A percentile compares a stretch with the other conserved stretches of the same genome.
These are phyloP conservation scores for Eilema caniola DNA, from an alignment of 2,888 invertebrate genomes.

Conservation along the genomic window DNA sequence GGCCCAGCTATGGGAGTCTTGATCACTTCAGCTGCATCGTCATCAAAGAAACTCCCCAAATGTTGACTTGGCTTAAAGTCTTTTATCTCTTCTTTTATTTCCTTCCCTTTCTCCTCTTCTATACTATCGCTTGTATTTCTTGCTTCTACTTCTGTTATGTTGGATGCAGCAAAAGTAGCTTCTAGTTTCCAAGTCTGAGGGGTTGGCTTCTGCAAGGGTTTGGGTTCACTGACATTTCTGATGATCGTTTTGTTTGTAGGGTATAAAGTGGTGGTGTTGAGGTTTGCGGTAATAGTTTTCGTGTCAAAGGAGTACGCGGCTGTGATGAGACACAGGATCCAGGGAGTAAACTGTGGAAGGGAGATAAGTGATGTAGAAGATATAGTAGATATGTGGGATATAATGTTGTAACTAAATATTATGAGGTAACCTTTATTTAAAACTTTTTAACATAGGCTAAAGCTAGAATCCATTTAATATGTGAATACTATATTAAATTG, in stretches of 20 bases:
- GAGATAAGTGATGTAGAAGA: no score
- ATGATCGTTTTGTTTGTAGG: constrained; percentile 54
- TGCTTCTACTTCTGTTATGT: constrained; percentile 47
- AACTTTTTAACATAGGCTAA: no score
- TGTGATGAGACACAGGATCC: constrained; percentile 53
- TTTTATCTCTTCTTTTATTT: constrained; percentile 49
- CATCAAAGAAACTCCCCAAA: constrained; percentile 80
- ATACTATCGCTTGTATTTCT: constrained; percentile 42
- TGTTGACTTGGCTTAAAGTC: constrained; percentile 85
- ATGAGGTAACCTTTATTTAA: no score
- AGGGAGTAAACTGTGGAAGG: constrained; percentile 57
- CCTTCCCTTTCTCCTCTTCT: constrained; percentile 22
- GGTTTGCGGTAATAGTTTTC: constrained; percentile 53
- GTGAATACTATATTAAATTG: no score
- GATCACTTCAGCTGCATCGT: constrained; percentile 59
- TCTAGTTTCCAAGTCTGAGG: constrained; percentile 70
- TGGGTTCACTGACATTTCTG: constrained; percentile 38
- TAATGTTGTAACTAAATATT: no score
- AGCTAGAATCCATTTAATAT: no score
- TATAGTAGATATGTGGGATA: background rate
- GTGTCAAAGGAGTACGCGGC: constrained; percentile 47
- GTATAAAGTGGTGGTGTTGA: constrained; percentile 71
- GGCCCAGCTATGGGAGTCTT: constrained; percentile 43
- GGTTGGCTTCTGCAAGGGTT: constrained; percentile 45
- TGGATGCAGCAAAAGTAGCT: constrained; percentile 60